These are phyloP conservation scores for Protaetia brevitarsis DNA, from an alignment of 1,140 invertebrate genomes.

Conservation along the genomic window DNA sequence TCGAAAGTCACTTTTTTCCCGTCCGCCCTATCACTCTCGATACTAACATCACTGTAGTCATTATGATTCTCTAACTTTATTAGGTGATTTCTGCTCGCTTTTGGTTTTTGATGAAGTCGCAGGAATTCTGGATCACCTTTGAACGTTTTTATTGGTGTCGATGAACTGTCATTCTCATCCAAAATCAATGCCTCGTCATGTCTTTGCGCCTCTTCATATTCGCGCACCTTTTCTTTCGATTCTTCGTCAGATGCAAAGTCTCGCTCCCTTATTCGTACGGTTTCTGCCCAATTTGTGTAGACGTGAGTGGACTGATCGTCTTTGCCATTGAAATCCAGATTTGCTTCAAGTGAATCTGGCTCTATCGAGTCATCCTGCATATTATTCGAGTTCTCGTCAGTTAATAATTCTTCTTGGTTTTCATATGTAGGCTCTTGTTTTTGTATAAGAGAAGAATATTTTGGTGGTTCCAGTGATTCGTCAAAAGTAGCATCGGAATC, in stretches of 20 bases:
- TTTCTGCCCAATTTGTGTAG: neutral
- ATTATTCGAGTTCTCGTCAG: neutral
- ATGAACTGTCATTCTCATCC: neutral
- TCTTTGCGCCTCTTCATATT: neutral
- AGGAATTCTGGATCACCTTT: neutral
- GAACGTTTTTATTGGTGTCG: no score
- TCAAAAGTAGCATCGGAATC: no score
- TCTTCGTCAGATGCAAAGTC: neutral
- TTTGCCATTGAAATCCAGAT: neutral
- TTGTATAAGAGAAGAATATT: no score
- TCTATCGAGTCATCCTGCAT: neutral
- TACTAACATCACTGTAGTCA: neutral
- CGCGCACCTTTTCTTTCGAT: neutral
- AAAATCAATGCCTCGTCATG: neutral
- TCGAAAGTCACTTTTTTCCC: neutral
- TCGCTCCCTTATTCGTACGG: neutral
- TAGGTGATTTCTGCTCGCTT: neutral
- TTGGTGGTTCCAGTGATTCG: no score
- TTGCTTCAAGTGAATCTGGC: neutral
- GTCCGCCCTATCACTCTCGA: neutral
- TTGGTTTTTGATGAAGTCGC: neutral
- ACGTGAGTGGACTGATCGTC: neutral
- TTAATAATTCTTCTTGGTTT: no score
- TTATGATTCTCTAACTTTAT: neutral
- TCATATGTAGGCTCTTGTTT: no score